Conservation (phyloP, 2,888 invertebrate genomes). For the Sesia bembeciformis region DNA sequence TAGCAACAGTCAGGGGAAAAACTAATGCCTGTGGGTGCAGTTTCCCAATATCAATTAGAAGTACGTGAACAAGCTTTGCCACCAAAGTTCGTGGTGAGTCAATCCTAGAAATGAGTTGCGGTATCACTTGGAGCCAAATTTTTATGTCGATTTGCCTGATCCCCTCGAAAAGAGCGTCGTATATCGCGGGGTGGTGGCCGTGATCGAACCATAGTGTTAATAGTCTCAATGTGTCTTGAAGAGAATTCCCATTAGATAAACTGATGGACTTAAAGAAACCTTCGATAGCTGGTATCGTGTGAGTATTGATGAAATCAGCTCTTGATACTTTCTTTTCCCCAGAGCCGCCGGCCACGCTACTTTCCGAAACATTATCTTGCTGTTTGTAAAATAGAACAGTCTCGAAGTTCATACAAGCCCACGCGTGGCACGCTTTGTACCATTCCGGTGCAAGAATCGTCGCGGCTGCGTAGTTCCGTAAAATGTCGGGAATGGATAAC, state of each 20-base stretch:
- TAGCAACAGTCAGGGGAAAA: constrained; percentile 97
- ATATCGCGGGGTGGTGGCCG: constrained; percentile 93
- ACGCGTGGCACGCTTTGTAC: constrained; percentile 99
- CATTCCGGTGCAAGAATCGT: constrained; percentile 90
- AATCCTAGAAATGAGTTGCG: constrained; percentile 97
- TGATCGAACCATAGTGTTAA: constrained; percentile 99
- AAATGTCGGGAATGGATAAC: constrained; percentile 81
- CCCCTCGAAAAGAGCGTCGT: constrained; percentile 93
- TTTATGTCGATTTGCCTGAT: constrained; percentile 95
- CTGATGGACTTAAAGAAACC: constrained; percentile 97
- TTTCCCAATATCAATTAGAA: constrained; percentile 97
- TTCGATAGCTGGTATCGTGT: constrained; percentile 94
- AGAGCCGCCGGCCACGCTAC: constrained; percentile 55
- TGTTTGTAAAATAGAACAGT: constrained; percentile 82
- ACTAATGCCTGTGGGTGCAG: constrained; percentile 98
- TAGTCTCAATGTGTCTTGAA: constrained; percentile 95
- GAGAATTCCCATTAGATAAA: constrained; percentile 90
- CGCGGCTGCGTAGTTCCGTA: constrained; percentile 85
- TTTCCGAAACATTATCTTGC: constrained; percentile 60
- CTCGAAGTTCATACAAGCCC: constrained; percentile 98
- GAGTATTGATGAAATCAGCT: constrained; percentile 55
- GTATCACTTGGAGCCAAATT: constrained; percentile 99
- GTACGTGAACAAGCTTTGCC: constrained; percentile 91
- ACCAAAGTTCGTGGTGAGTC: constrained; percentile 94
- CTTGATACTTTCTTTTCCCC: constrained; percentile 59